Conservation (phyloP, 2,113 vertebrate species). For the Odontesthes bonariensis region DNA sequence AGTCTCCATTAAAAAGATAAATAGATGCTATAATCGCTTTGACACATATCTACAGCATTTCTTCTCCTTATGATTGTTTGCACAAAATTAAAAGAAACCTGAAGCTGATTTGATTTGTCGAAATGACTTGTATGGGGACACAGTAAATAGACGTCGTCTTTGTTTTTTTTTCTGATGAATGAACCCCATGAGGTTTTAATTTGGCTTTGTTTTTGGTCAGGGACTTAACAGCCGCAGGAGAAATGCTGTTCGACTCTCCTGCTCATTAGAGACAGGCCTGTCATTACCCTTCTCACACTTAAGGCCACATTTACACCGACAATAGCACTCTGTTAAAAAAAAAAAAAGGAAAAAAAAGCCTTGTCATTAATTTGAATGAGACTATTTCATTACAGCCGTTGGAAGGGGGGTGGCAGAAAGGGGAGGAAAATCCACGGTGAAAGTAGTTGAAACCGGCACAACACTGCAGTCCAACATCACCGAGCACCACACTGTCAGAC, state of each 20-base stretch:
- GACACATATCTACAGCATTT: background rate
- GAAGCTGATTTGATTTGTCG: background rate
- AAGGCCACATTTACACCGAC: constrained; percentile 58
- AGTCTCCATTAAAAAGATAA: background rate
- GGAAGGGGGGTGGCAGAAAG: background rate
- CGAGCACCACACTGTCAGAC: constrained; percentile 14
- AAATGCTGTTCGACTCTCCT: constrained; percentile 32
- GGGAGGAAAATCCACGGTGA: background rate
- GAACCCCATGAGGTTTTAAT: background rate
- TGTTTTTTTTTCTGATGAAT: background rate
- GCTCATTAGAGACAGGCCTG: constrained; percentile 23
- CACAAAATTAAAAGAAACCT: background rate
- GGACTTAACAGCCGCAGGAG: constrained; percentile 44
- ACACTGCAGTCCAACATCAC: constrained; percentile 19
- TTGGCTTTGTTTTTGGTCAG: constrained; percentile 34
- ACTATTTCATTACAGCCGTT: constrained; percentile 41
- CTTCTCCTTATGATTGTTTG: constrained; percentile 11
- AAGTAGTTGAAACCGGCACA: constrained; percentile 22
- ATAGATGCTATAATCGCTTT: background rate
- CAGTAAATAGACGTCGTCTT: no score
- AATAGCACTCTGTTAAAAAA: constrained; percentile 50
- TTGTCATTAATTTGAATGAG: constrained; percentile 56
- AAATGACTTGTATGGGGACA: no score
- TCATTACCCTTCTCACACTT: constrained; percentile 39
- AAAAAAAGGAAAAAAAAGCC: constrained; percentile 7